Base-by-base conservation (phyloP, 1,140 invertebrate genomes). In the Aplysia californica region DNA sequence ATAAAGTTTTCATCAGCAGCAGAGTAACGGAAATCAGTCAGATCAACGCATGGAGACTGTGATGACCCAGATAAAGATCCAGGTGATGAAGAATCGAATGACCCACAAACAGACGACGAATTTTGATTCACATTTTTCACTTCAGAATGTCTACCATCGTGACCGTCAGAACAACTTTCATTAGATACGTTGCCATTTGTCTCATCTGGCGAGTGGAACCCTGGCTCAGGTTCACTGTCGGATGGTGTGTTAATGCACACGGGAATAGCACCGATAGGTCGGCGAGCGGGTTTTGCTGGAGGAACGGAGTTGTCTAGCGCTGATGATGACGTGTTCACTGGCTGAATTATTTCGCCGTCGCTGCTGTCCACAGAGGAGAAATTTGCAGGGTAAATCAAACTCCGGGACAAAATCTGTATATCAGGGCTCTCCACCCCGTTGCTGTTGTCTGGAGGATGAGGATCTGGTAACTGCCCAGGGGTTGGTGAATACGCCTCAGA, bases 1-100 rank as follows among this genome's bases (percentile, higher is more conserved):
- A 80, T 75, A 38, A 75, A 80, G 18, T 55, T 41, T 5, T 77
- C 50, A 71, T 80, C 79, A 3, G 69, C 66, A 50, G 70, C 29
- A 18, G 64, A 36, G 66, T 31, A 79, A 44, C 65, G 33, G 35
- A 69, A 70, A 23, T 56, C 64, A 56, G 59, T 29, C 58, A 67
- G 20, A 68, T 74, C 65, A 10, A 71, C 59, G 41, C n/a, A n/a
- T n/a, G 72, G 55, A 44, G 68, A 26, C 21, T 36, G 20, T 3
- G 64, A 67, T 38, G 4, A 67, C 1, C 4, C 6, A 10, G 35
- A 67, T 44, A 23, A 41, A 23, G 20, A 23, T 6, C 18, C 66
- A n/a, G 6, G 1, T 38, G 36, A 44, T 20, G 35, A 38, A 1
- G 23, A 1, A 23, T 31, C 39, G 20, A 10, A 41, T 1, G 23